Evolutionary conservation across 2,797 vertebrate species (phyloP), one percentile per base, ranked within the genome.

Genomic region (Spheniscus humboldti): DNA sequence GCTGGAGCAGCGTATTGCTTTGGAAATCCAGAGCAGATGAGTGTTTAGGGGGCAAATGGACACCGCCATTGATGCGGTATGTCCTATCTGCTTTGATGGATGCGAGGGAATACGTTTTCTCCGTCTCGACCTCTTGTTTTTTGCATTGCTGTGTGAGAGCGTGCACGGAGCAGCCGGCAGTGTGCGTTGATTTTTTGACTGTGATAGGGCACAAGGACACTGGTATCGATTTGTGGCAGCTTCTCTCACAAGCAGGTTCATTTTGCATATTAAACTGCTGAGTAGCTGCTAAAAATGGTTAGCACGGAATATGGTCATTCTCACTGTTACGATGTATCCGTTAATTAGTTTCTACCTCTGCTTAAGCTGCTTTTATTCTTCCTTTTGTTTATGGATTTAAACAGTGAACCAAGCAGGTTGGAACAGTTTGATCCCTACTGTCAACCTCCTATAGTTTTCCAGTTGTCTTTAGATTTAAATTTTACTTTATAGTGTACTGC

Each of bases 171-270:
- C 72, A 59, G 63, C 25, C 27, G 60, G 53, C 28, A 20, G 17
- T 0, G 1, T 10, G 37, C 5, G 0, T 2, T 13, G 30, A 7
- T 66, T 63, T 28, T 39, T 57, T 43, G 10, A 18, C 56, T 39
- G 25, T 5, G 28, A 23, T 0, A 14, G 79, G 24, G 31, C 50
- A 10, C 37, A 8, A 39, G 53, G 67, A 17, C 13, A 0, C 4
- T 14, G 79, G 7, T 23, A 9, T 2, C 17, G 2, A 37, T 57
- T 71, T n/a, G 41, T 74, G 48, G 53, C 59, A 72, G 48, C 20
- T 84, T 86, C 48, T 83, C 47, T 28, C 60, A 9, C 15, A 43
- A 30, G 33, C 56, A 47, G 43, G 35, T 76, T 84, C 9, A 11
- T 28, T 82, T 82, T 84, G 50, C 20, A 0, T 25, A 2, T 66